These are phyloP conservation scores for Galaxias olidus DNA, from an alignment of 2,797 vertebrate genomes.

Conservation along the genomic window DNA sequence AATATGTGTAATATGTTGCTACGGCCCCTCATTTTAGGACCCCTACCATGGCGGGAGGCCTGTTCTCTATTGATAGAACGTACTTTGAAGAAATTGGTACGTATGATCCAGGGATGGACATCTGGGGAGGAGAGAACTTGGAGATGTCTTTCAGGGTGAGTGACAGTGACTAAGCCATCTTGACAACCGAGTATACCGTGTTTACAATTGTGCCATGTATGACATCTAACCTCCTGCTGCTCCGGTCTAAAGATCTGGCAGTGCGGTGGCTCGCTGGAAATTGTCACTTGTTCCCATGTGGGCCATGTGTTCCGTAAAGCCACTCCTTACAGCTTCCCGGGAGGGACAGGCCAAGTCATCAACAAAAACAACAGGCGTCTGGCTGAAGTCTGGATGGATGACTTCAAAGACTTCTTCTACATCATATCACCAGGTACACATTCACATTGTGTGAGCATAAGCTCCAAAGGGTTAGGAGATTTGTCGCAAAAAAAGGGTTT, in stretches of 20 bases:
- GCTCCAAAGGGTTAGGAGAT: too few relatives aligned
- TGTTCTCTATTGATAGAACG: constrained; percentile 95
- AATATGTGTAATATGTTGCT: too few relatives aligned
- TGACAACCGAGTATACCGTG: constrained; percentile 3
- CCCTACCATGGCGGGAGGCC: constrained; percentile 97
- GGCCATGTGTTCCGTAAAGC: constrained; percentile 98
- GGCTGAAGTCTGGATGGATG: constrained; percentile 94
- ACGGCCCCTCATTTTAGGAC: constrained; percentile 73
- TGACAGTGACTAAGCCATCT: constrained; percentile 5
- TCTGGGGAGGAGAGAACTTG: constrained; percentile 98
- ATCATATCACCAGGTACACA: constrained; percentile 94
- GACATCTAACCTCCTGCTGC: neutral
- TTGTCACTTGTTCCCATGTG: constrained; percentile 95
- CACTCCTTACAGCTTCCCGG: constrained; percentile 97
- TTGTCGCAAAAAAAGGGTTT: too few relatives aligned
- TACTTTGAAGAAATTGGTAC: constrained; percentile 99
- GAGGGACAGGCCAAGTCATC: constrained; percentile 96
- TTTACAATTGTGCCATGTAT: constrained; percentile 7
- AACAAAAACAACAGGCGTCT: constrained; percentile 97
- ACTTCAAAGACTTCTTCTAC: constrained; percentile 99
- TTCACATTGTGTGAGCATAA: too few relatives aligned
- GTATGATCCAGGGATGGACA: constrained; percentile 99
- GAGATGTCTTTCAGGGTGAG: constrained; percentile 99
- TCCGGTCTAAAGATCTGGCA: constrained; percentile 89
- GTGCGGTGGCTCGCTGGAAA: constrained; percentile 94